phyloP scores from a whole-genome alignment of 2,797 vertebrate genomes.

The Spinibarbus caldwelli region DNA sequence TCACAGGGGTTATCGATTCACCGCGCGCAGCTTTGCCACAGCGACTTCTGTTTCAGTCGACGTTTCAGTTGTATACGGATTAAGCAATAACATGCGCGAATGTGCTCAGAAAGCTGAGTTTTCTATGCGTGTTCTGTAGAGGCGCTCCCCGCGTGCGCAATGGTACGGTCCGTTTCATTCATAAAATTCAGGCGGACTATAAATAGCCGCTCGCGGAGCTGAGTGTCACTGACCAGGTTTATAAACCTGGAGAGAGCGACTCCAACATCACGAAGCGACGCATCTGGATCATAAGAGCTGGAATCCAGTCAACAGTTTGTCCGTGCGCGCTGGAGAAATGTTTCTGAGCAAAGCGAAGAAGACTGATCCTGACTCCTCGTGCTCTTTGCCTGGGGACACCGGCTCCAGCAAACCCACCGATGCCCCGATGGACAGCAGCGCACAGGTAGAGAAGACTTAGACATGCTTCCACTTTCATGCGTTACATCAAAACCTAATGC shows the following conservation, averaged over 20 bases:
- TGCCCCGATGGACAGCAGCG: slow-evolving; percentile 82
- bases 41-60: neutral
- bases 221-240: slow-evolving; percentile 82
- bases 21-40: neutral
- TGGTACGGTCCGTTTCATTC: slow-evolving; percentile 86
- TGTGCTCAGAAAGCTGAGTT: neutral
- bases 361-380: slow-evolving; percentile 87
- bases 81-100: neutral
- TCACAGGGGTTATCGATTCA: neutral
- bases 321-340: slow-evolving; percentile 70
- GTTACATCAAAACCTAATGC: neutral
- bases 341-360: slow-evolving; percentile 80
- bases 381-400: slow-evolving; percentile 84
- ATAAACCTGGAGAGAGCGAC: slow-evolving; percentile 79
- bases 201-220: slow-evolving; percentile 81
- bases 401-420: slow-evolving; percentile 81
- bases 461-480: neutral
- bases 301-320: slow-evolving; percentile 61
- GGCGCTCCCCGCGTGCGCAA: slow-evolving; percentile 64
- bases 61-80: neutral
- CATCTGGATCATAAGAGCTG: neutral
- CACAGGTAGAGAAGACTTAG: slow-evolving; percentile 79
- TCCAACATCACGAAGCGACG: slow-evolving; percentile 53
- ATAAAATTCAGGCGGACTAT: slow-evolving; percentile 85
- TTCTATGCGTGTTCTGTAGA: slow-evolving; percentile 49